These are phyloP conservation scores for Lepeophtheirus nordmannii DNA, from an alignment of 2,888 invertebrate species.

Conservation along the genomic window DNA sequence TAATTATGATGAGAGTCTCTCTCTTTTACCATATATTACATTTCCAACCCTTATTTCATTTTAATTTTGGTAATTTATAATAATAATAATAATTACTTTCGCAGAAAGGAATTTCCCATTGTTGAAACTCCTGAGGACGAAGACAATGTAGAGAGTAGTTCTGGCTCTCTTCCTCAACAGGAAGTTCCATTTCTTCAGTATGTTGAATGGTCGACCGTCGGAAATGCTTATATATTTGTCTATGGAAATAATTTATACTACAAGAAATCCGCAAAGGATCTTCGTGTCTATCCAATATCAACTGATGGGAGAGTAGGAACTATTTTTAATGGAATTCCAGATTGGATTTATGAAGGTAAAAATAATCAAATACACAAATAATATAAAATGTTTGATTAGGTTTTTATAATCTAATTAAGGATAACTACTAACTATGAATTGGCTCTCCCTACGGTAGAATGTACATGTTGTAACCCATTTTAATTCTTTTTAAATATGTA, in stretches of 20 bases:
- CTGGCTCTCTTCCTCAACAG: background rate
- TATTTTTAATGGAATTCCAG: slow-evolving; percentile 70
- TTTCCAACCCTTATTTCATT: background rate
- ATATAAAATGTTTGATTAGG: background rate
- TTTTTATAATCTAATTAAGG: background rate
- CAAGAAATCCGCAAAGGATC: slow-evolving; percentile 3
- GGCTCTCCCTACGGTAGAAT: background rate
- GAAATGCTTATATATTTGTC: slow-evolving; percentile 8
- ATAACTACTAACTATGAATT: background rate
- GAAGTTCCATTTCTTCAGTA: slow-evolving; percentile 6
- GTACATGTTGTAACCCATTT: background rate
- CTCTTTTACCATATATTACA: too few relatives aligned
- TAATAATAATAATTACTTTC: background rate
- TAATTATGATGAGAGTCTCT: too few relatives aligned
- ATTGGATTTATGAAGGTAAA: slow-evolving; percentile 72
- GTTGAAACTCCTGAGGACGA: slow-evolving; percentile 1
- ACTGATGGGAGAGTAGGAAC: slow-evolving; percentile 34
- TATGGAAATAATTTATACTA: slow-evolving; percentile 16
- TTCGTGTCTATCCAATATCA: background rate
- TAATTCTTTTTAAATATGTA: background rate
- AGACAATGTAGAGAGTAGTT: background rate
- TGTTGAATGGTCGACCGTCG: slow-evolving; percentile 4
- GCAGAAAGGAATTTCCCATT: background rate
- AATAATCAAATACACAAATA: background rate
- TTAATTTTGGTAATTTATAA: background rate